These are phyloP conservation scores for Acanthiza pusilla DNA, from an alignment of 2,797 vertebrate species.

Conservation along the genomic window DNA sequence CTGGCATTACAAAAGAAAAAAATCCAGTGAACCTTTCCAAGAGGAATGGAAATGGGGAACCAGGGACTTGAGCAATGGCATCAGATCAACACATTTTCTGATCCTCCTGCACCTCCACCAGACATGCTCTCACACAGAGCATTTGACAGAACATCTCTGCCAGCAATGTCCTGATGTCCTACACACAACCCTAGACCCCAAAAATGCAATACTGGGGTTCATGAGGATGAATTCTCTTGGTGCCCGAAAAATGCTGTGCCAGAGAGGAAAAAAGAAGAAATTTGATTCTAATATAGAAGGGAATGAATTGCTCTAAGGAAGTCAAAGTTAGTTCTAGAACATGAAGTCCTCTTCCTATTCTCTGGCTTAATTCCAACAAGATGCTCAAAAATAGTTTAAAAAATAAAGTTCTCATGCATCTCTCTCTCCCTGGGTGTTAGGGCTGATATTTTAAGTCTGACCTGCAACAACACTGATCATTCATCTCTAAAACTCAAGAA, in stretches of 20 bases:
- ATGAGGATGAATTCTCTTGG: not conserved
- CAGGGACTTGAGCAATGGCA: not conserved
- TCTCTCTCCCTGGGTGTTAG: not conserved
- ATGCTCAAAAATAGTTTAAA: not conserved
- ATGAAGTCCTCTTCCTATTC: not conserved
- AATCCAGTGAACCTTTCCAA: not conserved
- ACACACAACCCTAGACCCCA: not conserved
- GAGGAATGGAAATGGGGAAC: not conserved
- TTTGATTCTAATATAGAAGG: not conserved
- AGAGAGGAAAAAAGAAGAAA: not conserved
- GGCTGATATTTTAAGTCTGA: not conserved
- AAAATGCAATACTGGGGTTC: not conserved
- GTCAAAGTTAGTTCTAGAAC: not conserved
- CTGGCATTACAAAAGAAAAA: not conserved
- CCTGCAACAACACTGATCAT: not conserved
- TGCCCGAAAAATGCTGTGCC: not conserved
- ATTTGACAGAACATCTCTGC: not conserved
- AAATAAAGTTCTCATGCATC: not conserved
- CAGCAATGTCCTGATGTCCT: not conserved
- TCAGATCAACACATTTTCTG: not conserved
- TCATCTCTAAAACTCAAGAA: not conserved
- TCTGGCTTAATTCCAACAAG: not conserved
- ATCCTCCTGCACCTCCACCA: not conserved
- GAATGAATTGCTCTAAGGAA: not conserved
- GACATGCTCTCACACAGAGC: accelerated